Conservation (phyloP, 2,888 invertebrate species). For the Lapara coniferarum region DNA sequence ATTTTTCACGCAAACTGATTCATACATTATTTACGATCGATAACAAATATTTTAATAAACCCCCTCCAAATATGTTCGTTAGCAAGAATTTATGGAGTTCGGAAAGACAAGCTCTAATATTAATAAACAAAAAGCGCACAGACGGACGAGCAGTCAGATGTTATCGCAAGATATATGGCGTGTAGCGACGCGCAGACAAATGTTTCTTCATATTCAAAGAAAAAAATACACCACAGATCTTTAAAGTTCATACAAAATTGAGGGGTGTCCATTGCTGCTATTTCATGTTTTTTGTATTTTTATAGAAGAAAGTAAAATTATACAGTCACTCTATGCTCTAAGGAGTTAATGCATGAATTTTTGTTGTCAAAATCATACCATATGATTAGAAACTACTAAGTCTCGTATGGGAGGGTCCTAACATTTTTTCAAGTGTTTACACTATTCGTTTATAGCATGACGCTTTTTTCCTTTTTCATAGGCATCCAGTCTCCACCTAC, state of each 20-base stretch:
- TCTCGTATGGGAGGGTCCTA: no score
- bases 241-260: background rate
- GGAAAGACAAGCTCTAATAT: constrained; percentile 48
- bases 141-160: constrained; percentile 48
- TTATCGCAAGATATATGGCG: constrained; percentile 53
- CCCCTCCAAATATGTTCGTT: background rate
- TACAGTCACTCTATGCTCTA: no score
- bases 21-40: background rate
- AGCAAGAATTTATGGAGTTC: constrained; percentile 34
- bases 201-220: constrained; percentile 43
- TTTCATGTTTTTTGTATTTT: background rate
- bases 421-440: no score
- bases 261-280: background rate
- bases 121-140: constrained; percentile 47
- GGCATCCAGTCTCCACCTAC: no score
- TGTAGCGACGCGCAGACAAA: constrained; percentile 51
- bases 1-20: background rate
- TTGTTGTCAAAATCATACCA: no score
- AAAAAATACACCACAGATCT: constrained; percentile 33
- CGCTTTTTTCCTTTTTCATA: no score
- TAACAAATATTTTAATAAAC: background rate
- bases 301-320: background rate
- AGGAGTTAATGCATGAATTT: no score
- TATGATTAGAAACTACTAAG: no score
- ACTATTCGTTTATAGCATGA: no score